Evolutionary conservation across 2,797 vertebrate genomes (phyloP).

Genomic region (Leucoraja ocellata): DNA sequence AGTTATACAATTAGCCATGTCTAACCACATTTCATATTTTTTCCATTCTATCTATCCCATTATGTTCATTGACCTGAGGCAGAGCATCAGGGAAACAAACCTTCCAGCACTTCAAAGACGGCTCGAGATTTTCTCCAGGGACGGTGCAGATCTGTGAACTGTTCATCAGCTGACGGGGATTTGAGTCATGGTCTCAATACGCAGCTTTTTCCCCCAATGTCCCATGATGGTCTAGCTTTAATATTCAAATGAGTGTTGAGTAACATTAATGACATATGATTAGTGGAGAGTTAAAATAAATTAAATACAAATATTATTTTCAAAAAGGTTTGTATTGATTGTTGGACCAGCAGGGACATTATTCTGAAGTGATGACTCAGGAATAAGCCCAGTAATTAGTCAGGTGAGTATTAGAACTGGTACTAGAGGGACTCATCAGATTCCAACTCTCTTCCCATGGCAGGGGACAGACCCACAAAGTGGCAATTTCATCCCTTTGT

Average conservation of each 20-base stretch:
- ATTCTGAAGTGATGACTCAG: not conserved
- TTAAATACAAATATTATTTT: too few relatives aligned
- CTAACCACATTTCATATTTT: not conserved
- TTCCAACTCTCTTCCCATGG: not conserved
- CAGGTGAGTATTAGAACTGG: not conserved
- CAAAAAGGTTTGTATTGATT: not conserved
- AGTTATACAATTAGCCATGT: not conserved
- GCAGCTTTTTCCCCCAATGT: not conserved
- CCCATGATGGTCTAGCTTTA: not conserved
- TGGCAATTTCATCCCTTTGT: not conserved
- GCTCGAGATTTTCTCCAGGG: not conserved
- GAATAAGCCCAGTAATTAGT: not conserved
- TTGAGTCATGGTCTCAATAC: not conserved
- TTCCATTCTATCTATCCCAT: not conserved
- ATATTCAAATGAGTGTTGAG: not conserved
- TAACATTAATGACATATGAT: not conserved
- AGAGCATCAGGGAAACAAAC: too few relatives aligned
- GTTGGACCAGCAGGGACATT: not conserved
- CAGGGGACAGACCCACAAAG: not conserved
- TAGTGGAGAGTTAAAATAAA: not conserved
- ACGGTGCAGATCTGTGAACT: not conserved
- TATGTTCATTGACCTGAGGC: not conserved
- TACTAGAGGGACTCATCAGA: not conserved
- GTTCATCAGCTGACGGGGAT: not conserved
- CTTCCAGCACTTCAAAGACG: too few relatives aligned